Evolutionary conservation across 1,140 invertebrate genomes (phyloP), one percentile per base, ranked within the genome.

Genomic region (Meloidogyne hapla): DNA sequence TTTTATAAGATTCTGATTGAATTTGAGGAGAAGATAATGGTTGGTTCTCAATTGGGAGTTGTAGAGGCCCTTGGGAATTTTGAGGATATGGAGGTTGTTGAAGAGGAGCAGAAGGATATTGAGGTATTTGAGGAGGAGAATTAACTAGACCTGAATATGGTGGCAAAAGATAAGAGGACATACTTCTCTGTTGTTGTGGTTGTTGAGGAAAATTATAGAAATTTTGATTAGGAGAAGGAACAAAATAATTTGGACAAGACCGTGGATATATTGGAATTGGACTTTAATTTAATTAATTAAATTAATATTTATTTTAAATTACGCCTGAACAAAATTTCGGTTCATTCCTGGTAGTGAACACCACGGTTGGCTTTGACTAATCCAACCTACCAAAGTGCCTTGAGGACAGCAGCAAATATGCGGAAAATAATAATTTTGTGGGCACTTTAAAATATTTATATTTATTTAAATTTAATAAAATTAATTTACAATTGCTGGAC

Each of bases 241-340:
- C n/a, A n/a, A 56, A 56, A 56, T 56, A 56, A 56, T 56, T 56
- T n/a, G 48, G 48, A 56, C 48, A 56, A 56, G 48, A n/a, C n/a
- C n/a, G 48, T 56, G n/a, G 12, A 56, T 56, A 56, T n/a, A 8
- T 6, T n/a, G 48, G 18, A 56, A 56, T 56, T 56, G n/a, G 48
- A n/a, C 48, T 56, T 15, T n/a, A 56, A 56, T 56, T n/a, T 8
- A 6, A 56, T n/a, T 6, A 56, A n/a, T 56, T n/a, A 56, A 56
- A n/a, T n/a, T 56, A n/a, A n/a, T 56, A 8, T n/a, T 56, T 8
- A n/a, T 18, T 48, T 18, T n/a, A 8, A 56, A 56, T 56, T 56
- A 56, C 48, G 48, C 48, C n/a, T 56, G 48, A 56, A 56, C n/a
- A 56, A 56, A 56, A 56, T 56, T 2, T 1, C n/a, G 18, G n/a